These are phyloP conservation scores for Drepanosiphum platanoidis DNA, from an alignment of 2,888 invertebrate species.

Conservation along the genomic window DNA sequence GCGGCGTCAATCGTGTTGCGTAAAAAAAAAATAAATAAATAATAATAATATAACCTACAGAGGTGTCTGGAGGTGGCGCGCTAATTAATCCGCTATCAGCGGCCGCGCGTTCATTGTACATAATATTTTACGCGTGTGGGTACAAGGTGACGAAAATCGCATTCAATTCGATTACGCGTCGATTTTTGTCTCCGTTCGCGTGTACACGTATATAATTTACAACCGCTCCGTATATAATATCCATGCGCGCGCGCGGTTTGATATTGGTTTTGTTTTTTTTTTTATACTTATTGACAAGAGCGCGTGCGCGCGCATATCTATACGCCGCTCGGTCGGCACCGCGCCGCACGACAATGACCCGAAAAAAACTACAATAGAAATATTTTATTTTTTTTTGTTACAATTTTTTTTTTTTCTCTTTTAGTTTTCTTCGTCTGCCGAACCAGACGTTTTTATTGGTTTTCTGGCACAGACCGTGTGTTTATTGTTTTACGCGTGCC, in stretches of 20 bases:
- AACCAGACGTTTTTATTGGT: neutral
- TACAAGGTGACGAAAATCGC: constrained; percentile 23
- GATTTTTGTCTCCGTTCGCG: neutral
- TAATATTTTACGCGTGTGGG: neutral
- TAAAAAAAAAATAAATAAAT: no score
- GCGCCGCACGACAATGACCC: constrained; percentile 42
- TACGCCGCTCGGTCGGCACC: constrained; percentile 24
- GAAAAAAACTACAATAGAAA: neutral
- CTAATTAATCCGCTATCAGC: constrained; percentile 8
- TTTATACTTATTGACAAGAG: neutral
- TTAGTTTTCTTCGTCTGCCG: neutral
- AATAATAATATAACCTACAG: no score
- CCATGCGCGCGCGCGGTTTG: neutral
- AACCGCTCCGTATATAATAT: neutral
- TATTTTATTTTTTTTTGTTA: neutral
- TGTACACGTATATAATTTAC: no score
- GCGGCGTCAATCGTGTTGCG: neutral
- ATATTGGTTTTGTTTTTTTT: no score
- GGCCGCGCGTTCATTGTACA: no score
- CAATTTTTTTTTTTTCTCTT: neutral
- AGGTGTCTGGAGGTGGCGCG: neutral
- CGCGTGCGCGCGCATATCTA: neutral
- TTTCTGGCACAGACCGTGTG: neutral
- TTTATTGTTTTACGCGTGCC: neutral
- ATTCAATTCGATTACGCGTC: neutral